Conservation (phyloP, 2,888 invertebrate genomes). For the Malthinus flaveolus region DNA sequence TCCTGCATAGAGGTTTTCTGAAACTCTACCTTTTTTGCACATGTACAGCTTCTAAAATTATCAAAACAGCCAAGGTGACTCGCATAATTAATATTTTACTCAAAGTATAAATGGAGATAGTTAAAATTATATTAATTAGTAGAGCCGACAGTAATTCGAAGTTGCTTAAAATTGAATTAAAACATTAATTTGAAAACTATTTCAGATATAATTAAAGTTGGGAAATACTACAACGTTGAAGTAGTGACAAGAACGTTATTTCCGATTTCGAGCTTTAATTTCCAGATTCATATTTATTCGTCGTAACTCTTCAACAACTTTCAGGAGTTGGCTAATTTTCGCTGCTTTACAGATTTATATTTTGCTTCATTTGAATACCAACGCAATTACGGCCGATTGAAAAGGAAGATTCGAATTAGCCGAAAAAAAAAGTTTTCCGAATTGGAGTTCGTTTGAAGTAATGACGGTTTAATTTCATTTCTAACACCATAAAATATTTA, state of each 20-base stretch:
- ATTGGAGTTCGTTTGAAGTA: background rate
- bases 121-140: too few species aligned
- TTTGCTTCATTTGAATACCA: conserved; percentile 19
- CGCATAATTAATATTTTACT: too few species aligned
- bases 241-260: conserved; percentile 2
- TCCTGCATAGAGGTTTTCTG: too few species aligned
- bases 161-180: background rate
- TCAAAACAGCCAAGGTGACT: too few species aligned
- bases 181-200: background rate
- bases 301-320: conserved; percentile 8
- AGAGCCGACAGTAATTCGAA: too few species aligned
- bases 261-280: conserved; percentile 6
- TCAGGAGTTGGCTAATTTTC: conserved; percentile 16
- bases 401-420: conserved; percentile 7
- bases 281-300: conserved; percentile 16
- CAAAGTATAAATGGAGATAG: too few species aligned
- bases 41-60: too few species aligned
- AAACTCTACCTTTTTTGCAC: too few species aligned
- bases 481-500: background rate
- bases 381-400: conserved; percentile 19
- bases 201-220: conserved; percentile 1
- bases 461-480: background rate
- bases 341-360: conserved; percentile 16
- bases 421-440: conserved; percentile 3
- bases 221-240: background rate